Conservation (phyloP, 2,113 vertebrate species). For the Sturnira hondurensis region DNA sequence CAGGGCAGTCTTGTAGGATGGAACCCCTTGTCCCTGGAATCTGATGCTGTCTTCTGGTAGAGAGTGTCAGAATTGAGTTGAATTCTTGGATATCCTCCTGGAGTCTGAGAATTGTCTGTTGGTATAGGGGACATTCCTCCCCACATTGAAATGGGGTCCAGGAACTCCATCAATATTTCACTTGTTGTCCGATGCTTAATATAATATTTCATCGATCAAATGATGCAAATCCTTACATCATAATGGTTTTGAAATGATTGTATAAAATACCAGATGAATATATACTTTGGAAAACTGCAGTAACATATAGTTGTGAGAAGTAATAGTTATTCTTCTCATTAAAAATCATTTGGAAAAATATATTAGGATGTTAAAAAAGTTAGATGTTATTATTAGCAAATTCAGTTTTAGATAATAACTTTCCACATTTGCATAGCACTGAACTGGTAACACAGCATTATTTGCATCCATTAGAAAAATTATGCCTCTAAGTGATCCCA, state of each 20-base stretch:
- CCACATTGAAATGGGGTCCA: background rate
- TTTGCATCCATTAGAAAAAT: background rate
- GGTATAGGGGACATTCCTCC: background rate
- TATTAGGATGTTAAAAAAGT: background rate
- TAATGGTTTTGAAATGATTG: background rate
- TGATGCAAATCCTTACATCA: background rate
- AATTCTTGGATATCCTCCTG: background rate
- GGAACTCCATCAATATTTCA: background rate
- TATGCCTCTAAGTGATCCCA: background rate
- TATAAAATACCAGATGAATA: background rate
- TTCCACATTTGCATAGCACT: background rate
- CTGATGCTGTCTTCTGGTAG: background rate
- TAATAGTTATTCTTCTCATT: background rate
- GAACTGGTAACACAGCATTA: background rate
- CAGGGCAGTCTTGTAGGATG: background rate
- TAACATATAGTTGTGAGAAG: background rate
- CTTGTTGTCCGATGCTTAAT: background rate
- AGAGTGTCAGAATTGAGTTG: background rate
- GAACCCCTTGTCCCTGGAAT: background rate
- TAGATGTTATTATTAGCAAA: background rate
- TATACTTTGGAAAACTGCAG: background rate
- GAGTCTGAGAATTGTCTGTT: background rate
- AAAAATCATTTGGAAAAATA: background rate
- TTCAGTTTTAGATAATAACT: background rate
- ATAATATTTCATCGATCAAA: background rate